Conservation (phyloP, 2,888 invertebrate species). For the Drymonia ruficornis region DNA sequence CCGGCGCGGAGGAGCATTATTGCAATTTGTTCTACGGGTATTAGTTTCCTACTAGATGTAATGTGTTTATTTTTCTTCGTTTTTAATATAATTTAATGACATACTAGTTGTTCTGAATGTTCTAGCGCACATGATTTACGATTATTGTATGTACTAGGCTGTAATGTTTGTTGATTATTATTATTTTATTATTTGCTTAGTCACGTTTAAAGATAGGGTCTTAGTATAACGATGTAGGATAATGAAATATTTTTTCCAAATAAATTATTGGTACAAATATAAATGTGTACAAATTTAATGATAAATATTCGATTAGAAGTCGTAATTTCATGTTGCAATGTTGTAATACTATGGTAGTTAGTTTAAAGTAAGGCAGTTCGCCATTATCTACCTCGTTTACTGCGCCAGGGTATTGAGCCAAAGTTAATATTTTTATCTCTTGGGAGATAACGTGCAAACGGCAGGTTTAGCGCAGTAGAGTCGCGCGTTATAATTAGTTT, state of each 20-base stretch:
- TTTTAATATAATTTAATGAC: conserved; percentile 60
- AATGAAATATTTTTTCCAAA: conserved; percentile 78
- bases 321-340: conserved; percentile 79
- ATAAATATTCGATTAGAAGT: conserved; percentile 66
- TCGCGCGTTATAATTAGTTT: conserved; percentile 46
- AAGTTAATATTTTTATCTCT: conserved; percentile 71
- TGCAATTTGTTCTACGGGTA: conserved; percentile 85
- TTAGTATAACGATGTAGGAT: conserved; percentile 56
- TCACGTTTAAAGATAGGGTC: conserved; percentile 69
- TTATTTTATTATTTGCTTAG: conserved; percentile 76
- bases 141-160: conserved; percentile 61
- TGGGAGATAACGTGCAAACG: conserved; percentile 55
- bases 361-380: conserved; percentile 67
- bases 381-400: conserved; percentile 80
- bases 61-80: conserved; percentile 74
- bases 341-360: conserved; percentile 76
- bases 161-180: conserved; percentile 82
- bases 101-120: conserved; percentile 61
- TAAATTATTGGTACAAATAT: conserved; percentile 83
- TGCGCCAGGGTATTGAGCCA: conserved; percentile 78
- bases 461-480: conserved; percentile 40
- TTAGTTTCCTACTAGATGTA: conserved; percentile 84
- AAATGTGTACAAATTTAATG: conserved; percentile 80
- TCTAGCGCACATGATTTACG: conserved; percentile 70
- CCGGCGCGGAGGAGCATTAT: conserved; percentile 50